These are phyloP conservation scores for Ramphastos sulfuratus DNA, from an alignment of 2,113 vertebrate species.

Conservation along the genomic window DNA sequence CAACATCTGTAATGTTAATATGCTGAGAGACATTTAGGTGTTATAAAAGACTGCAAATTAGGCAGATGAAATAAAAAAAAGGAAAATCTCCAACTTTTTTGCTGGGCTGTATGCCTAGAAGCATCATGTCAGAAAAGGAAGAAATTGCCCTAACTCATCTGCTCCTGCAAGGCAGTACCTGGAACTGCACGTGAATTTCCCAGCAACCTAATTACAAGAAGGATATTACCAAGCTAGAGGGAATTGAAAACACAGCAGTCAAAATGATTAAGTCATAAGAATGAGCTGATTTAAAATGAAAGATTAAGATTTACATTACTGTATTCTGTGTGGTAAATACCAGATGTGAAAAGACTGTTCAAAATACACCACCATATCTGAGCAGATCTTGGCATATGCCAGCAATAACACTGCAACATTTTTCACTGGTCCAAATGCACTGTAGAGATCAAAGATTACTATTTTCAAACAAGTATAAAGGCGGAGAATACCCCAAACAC, in stretches of 20 bases:
- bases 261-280: background rate
- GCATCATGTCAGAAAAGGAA: background rate
- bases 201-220: background rate
- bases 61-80: slow-evolving; percentile 28
- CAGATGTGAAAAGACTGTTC: background rate
- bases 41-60: slow-evolving; percentile 2
- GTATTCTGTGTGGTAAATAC: background rate
- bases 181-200: background rate
- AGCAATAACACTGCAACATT: background rate
- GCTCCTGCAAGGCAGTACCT: background rate
- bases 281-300: background rate
- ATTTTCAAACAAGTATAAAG: background rate
- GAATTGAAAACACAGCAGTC: background rate
- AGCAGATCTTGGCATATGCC: background rate
- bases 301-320: background rate
- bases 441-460: rapidly evolving
- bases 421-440: background rate
- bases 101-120: slow-evolving; percentile 10
- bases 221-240: background rate
- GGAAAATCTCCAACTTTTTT: slow-evolving; percentile 2
- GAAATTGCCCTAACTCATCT: background rate
- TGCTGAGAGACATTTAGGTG: background rate
- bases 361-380: background rate
- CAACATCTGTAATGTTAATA: slow-evolving; percentile 22
- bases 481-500: background rate